Conservation (phyloP, 2,888 invertebrate species). For the Eupithecia pulchellata region DNA sequence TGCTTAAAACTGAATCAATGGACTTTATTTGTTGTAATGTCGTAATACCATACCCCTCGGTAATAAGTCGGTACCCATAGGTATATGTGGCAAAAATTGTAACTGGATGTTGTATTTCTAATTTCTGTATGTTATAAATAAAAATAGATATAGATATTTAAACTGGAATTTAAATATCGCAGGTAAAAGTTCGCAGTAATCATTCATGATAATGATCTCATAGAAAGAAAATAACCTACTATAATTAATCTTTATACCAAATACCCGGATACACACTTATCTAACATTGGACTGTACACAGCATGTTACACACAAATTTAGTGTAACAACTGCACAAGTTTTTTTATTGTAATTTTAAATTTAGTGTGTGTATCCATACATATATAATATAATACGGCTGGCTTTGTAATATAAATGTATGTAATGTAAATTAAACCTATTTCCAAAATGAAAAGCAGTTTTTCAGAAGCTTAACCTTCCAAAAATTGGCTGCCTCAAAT, state of each 20-base stretch:
- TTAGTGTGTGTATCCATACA: conserved; percentile 29
- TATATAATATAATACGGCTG: conserved; percentile 26
- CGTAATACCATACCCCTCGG: neutral
- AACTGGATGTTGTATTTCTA: conserved; percentile 35
- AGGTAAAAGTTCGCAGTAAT: conserved; percentile 23
- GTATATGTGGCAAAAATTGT: conserved; percentile 15
- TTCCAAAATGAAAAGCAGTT: conserved; percentile 21
- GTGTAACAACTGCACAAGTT: neutral
- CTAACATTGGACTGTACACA: conserved; percentile 4
- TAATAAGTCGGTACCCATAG: neutral
- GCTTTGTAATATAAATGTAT: conserved; percentile 32
- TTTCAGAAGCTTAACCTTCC: too few relatives aligned
- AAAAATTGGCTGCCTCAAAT: too few relatives aligned
- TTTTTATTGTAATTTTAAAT: conserved; percentile 8
- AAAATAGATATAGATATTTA: conserved; percentile 21
- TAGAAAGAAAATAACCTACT: conserved; percentile 28
- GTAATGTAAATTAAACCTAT: conserved; percentile 33
- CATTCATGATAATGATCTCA: conserved; percentile 36
- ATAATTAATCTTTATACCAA: conserved; percentile 12
- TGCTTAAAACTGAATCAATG: neutral
- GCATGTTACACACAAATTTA: neutral
- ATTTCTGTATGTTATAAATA: conserved; percentile 20
- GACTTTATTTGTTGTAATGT: neutral
- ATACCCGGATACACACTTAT: conserved; percentile 25
- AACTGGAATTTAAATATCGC: conserved; percentile 24